Base-by-base conservation (phyloP, 2,888 invertebrate species). In the Melipona beecheii region DNA sequence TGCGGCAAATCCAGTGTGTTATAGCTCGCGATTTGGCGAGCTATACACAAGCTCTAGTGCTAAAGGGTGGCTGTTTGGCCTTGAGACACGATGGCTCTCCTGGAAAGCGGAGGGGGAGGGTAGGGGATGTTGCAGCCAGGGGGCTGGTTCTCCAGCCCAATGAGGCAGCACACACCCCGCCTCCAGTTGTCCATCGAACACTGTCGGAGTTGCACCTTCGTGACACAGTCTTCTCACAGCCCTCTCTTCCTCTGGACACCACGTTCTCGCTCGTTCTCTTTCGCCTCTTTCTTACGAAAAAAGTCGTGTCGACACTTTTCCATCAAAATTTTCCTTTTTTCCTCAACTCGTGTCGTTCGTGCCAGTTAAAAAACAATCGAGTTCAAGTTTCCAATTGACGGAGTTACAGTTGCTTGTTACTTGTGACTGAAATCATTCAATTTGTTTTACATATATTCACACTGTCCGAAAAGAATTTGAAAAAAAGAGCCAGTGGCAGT, bases 111-210 rank as follows among this genome's bases (percentile, higher is more conserved):
- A 80, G 86, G 78, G 83, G 85, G 87, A 83, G 83, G 89, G 88
- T 84, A 86, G 89, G 90, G 85, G 86, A 89, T 90, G 87, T 89
- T 92, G 92, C 91, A 92, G 89, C 89, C 78, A 78, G 84, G 85
- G 89, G 89, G 81, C 86, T 83, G 86, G 80, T 81, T 86, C 89
- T 83, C 86, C 86, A 83, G 80, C 84, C 89, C 87, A 86, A 84
- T 81, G 73, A 69, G 74, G 75, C 64, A 75, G 83, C 75, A 75
- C 65, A 84, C 78, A 87, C 86, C 82, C 86, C 87, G 77, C 87
- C 81, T 86, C 88, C 84, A 90, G 90, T 90, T 86, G 89, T 83
- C 85, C 88, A 90, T 90, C 90, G 90, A 90, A 66, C 91, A 90
- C 88, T 83, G 90, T 72, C 83, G 86, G 60, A 85, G 81, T 75